These are phyloP conservation scores for Stenopsyche tienmushanensis DNA, from an alignment of 1,140 invertebrate genomes.

Conservation along the genomic window DNA sequence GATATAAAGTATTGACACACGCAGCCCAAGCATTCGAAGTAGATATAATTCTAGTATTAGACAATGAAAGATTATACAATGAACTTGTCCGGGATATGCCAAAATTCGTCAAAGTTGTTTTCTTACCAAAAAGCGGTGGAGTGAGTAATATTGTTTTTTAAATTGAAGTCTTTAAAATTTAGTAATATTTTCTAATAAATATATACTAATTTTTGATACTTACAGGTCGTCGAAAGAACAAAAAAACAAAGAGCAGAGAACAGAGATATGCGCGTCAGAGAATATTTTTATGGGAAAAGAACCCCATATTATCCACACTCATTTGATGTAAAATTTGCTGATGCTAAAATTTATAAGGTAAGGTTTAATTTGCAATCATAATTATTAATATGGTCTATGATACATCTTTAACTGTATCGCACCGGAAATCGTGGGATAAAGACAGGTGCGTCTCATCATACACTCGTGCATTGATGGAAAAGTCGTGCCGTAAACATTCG, in stretches of 20 bases:
- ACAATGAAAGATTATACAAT: conserved; percentile 95
- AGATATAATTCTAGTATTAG: conserved; percentile 92
- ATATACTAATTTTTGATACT: conserved; percentile 6
- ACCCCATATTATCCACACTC: conserved; percentile 89
- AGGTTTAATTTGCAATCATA: conserved; percentile 9
- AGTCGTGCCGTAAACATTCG: too few species aligned
- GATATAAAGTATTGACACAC: conserved; percentile 81
- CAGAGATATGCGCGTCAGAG: conserved; percentile 78
- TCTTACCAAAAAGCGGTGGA: conserved; percentile 95
- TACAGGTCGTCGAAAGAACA: conserved; percentile 82
- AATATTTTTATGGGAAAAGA: conserved; percentile 94
- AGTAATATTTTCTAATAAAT: not conserved
- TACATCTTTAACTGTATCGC: not conserved
- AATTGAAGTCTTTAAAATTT: not conserved
- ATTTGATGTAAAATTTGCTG: conserved; percentile 85
- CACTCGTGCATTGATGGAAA: too few species aligned
- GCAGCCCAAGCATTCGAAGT: conserved; percentile 93
- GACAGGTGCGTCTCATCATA: too few species aligned
- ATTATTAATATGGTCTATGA: not conserved
- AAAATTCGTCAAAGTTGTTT: conserved; percentile 88
- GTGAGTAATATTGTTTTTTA: conserved; percentile 57
- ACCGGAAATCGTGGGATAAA: too few species aligned
- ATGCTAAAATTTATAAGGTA: conserved; percentile 85
- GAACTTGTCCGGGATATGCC: conserved; percentile 93
- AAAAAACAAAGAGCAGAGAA: conserved; percentile 69